Base-by-base conservation (phyloP, 1,140 invertebrate genomes). In the Cecropterus lyciades region DNA sequence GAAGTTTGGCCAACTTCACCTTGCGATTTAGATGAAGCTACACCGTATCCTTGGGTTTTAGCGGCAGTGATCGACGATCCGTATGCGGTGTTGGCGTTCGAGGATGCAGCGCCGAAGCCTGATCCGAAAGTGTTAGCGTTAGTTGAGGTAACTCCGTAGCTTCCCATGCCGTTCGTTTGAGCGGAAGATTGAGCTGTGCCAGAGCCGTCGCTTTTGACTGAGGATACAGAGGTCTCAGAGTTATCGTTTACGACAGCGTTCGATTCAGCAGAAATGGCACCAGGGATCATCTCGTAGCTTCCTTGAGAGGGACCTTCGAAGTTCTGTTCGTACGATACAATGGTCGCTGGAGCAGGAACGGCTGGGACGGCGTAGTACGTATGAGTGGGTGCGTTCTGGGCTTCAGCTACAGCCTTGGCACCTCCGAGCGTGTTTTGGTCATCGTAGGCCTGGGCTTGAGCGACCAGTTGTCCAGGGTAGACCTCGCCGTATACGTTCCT, bases 291-390 rank as follows among this genome's bases (percentile, higher is more conserved):
- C 65, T 72, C 66, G 64, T 80, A 84, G 10, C 55, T 70, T 14
- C 82, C 62, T 63, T 77, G 72, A 37, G 72, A 46, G 24, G 84
- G 84, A 0, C 67, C 67, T 66, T 77, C 82, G 33, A 85, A 89
- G 67, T 82, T 86, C 57, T 91, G 87, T 48, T 88, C 72, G 60
- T 89, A 89, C 7, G 88, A 81, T 3, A 88, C 71, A 4, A 91
- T 69, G 5, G 80, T 80, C 5, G 79, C 85, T 9, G 89, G 87
- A 0, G 75, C 74, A 0, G 85, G 85, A 37, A 87, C 65, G 2
- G 75, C 74, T 0, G 85, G 85, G 40, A 87, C 65, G 2, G 77
- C 64, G 62, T 87, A 87, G 69, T 81, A 85, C 5, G 66, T 73
- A 4, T 70, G 81, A 1, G 67, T 73, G 4, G 72, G 81, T 3